Conservation (phyloP, 23 tunicate genomes). For the Trididemnum nubilum region DNA sequence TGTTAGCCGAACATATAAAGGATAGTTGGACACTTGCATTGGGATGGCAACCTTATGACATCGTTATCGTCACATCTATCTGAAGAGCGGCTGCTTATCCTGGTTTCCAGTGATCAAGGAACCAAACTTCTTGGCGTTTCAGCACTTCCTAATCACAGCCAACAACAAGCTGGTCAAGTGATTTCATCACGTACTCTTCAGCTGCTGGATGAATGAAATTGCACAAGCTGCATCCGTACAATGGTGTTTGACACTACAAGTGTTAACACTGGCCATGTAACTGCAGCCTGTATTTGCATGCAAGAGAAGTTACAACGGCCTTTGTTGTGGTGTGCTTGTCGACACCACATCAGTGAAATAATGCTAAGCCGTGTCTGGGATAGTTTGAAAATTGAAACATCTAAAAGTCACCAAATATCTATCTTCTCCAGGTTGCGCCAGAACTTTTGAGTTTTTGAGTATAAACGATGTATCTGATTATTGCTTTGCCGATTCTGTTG, state of each 20-base stretch:
- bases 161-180: not conserved
- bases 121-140: not conserved
- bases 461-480: not conserved
- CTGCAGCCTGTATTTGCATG: not conserved
- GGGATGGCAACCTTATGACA: slow-evolving; percentile 14
- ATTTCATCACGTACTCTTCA: not conserved
- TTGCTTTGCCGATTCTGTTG: not conserved
- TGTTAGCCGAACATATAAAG: not conserved
- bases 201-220: not conserved
- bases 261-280: not conserved
- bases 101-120: not conserved
- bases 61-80: not conserved
- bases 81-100: not conserved
- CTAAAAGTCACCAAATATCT: not conserved
- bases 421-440: not conserved
- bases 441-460: not conserved
- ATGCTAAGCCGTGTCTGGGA: slow-evolving; percentile 1
- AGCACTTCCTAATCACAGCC: no score
- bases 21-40: no score
- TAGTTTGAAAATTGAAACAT: slow-evolving; percentile 5
- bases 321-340: not conserved
- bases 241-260: not conserved
- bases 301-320: not conserved
- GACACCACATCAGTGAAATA: not conserved
- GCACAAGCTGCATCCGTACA: not conserved